Evolutionary conservation across 1,140 invertebrate species (phyloP).

Genomic region (Drosophila mauritiana): DNA sequence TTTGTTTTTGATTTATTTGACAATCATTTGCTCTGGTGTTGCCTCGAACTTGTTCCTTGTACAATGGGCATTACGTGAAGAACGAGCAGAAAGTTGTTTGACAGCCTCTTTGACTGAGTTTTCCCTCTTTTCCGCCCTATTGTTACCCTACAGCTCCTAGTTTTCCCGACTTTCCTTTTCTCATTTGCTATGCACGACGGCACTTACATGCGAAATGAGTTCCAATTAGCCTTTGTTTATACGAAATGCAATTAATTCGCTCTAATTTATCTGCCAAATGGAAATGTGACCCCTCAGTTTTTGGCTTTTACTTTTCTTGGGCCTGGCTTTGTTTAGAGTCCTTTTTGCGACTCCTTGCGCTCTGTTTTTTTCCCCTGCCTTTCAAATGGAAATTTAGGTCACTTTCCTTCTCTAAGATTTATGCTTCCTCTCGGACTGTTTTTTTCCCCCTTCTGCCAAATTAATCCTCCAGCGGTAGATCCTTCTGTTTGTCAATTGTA

Average conservation of each 20-base stretch:
- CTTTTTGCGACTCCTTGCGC: slow-evolving; percentile 33
- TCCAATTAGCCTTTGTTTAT: slow-evolving; percentile 81
- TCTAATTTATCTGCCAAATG: slow-evolving; percentile 77
- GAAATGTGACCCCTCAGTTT: slow-evolving; percentile 38
- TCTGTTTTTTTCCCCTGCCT: slow-evolving; percentile 36
- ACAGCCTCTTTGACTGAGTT: slow-evolving; percentile 15
- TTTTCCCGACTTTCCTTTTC: slow-evolving; percentile 13
- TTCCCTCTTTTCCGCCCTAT: not conserved
- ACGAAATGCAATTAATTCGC: slow-evolving; percentile 81
- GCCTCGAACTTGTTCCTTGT: slow-evolving; percentile 21
- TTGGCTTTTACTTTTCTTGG: slow-evolving; percentile 23
- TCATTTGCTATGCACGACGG: slow-evolving; percentile 76
- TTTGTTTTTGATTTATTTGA: slow-evolving; percentile 78
- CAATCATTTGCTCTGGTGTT: slow-evolving; percentile 71
- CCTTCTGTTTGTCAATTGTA: slow-evolving; percentile 70
- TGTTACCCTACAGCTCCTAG: slow-evolving; percentile 9
- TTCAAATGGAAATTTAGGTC: slow-evolving; percentile 71
- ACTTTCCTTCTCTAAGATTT: slow-evolving; percentile 64
- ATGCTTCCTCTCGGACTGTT: slow-evolving; percentile 38
- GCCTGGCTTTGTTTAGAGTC: slow-evolving; percentile 26
- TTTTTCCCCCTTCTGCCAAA: slow-evolving; percentile 4
- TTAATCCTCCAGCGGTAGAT: slow-evolving; percentile 8
- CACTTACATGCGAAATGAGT: slow-evolving; percentile 79
- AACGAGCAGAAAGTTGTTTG: slow-evolving; percentile 59
- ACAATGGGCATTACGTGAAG: slow-evolving; percentile 74